Evolutionary conservation across 2,797 vertebrate species (phyloP).

Genomic region (Cuculus canorus): DNA sequence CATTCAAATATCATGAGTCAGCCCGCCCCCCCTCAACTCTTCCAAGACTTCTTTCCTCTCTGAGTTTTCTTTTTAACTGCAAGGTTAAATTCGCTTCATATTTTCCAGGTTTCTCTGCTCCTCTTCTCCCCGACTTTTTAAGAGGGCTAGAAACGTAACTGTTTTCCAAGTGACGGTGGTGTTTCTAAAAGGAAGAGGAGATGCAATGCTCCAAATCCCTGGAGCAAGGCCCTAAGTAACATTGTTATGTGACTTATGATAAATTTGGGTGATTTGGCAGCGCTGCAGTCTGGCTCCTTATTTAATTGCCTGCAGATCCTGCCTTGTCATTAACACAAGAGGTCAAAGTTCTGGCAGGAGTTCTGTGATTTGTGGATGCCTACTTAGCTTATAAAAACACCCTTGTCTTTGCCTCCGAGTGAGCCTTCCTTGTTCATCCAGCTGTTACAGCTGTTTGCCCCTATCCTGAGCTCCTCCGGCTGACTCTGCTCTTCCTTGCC

Average conservation of each 20-base stretch:
- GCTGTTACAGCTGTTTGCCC: slow-evolving; percentile 26
- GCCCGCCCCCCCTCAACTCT: background rate
- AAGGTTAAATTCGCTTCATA: background rate
- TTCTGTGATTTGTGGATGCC: slow-evolving; percentile 11
- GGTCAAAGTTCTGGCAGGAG: slow-evolving; percentile 52
- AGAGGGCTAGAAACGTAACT: background rate
- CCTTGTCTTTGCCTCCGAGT: background rate
- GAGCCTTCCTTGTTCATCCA: slow-evolving; percentile 7
- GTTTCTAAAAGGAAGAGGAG: background rate
- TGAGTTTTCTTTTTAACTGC: background rate
- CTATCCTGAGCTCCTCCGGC: background rate
- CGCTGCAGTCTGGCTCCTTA: background rate
- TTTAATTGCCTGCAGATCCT: slow-evolving; percentile 50
- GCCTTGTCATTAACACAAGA: slow-evolving; percentile 44
- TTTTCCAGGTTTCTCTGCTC: background rate
- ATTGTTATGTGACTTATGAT: background rate
- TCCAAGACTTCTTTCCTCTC: background rate
- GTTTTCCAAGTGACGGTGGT: background rate
- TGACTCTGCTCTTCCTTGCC: background rate
- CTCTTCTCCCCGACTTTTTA: background rate
- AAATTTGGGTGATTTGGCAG: slow-evolving; percentile 3
- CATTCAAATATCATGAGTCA: slow-evolving; percentile 42
- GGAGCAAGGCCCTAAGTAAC: background rate
- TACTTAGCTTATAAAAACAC: slow-evolving; percentile 25
- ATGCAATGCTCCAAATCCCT: background rate